Evolutionary conservation across 2,888 invertebrate species (phyloP), one percentile per base, ranked within the genome.

Genomic region (Trilocha varians): DNA sequence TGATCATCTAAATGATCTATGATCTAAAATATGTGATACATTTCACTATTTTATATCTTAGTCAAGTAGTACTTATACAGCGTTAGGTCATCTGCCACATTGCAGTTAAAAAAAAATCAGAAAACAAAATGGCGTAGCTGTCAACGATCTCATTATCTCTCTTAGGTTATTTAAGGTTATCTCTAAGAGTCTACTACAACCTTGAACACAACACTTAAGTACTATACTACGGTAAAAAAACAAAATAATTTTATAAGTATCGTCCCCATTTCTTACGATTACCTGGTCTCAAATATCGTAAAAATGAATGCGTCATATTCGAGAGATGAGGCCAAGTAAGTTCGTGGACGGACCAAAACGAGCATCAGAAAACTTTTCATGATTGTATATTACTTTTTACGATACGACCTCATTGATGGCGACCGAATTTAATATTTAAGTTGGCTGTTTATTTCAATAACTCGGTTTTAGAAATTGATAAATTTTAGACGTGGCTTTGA

Each of bases 231-330:
- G 18, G 18, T 18, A 25, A 25, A 25, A 11, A 2, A 25, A 25
- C 25, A 3, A 35, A 16, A 25, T 13, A 16, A n/a, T 36, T 13
- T 16, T 5, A 36, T 35, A 35, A 33, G 16, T 16, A 34, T 38
- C 9, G 32, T 36, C 16, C 32, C 32, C 11, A 33, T 34, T 35
- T 32, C 36, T 16, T 36, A 41, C 40, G 36, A 32, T 39, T 16
- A 33, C 38, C 35, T 25, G 25, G 25, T 25, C 11, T 25, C 25
- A 25, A 11, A 18, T 13, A n/a, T 34, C 34, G 34, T 39, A 34
- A 34, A 39, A 39, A 32, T 39, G 14, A 39, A 39, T 32, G 34
- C 39, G 17, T 39, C 34, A 39, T 34, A 34, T 14, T 18, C 14
- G 18, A 37, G 34, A 34, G 39, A 39, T 34, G 16, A 9, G 13